These are phyloP conservation scores for Eublepharis macularius DNA, from an alignment of 2,113 vertebrate species.

Conservation along the genomic window DNA sequence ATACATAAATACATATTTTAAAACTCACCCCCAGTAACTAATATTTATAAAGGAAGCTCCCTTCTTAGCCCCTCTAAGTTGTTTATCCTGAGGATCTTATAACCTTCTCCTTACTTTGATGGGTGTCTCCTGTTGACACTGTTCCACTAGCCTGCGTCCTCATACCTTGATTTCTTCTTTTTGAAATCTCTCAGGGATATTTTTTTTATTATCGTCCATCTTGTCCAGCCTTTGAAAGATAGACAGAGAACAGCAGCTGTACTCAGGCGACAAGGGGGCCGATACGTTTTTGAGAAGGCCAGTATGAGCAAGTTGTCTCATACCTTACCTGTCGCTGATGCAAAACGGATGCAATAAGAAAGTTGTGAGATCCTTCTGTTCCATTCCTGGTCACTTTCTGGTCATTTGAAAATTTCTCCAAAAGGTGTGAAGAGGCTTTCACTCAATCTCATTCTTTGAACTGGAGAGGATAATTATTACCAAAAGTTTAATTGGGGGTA, in stretches of 20 bases:
- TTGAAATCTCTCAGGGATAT: constrained; percentile 28
- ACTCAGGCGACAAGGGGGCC: constrained; percentile 38
- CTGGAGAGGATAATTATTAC: background rate
- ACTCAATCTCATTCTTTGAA: background rate
- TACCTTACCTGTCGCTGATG: constrained; percentile 18
- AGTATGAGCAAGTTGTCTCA: constrained; percentile 41
- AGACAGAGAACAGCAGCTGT: constrained; percentile 49
- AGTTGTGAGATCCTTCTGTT: background rate
- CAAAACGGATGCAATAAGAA: background rate
- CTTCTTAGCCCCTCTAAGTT: background rate
- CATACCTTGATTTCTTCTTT: constrained; percentile 32
- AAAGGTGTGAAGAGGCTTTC: rapidly evolving
- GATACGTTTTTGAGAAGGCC: constrained; percentile 56
- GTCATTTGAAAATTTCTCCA: background rate
- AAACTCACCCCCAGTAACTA: background rate
- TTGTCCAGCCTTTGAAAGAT: constrained; percentile 29
- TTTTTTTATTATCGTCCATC: constrained; percentile 62
- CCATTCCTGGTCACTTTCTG: background rate
- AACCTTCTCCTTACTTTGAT: constrained; percentile 10
- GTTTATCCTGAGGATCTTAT: background rate
- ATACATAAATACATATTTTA: background rate
- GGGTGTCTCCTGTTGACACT: background rate
- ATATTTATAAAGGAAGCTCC: rapidly evolving
- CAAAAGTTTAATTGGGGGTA: background rate
- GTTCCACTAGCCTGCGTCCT: background rate